Percentiles rank a stretch among this genome's conserved stretches.
Conservation (phyloP, 2,888 invertebrate species). For the Dryomyza anilis region DNA sequence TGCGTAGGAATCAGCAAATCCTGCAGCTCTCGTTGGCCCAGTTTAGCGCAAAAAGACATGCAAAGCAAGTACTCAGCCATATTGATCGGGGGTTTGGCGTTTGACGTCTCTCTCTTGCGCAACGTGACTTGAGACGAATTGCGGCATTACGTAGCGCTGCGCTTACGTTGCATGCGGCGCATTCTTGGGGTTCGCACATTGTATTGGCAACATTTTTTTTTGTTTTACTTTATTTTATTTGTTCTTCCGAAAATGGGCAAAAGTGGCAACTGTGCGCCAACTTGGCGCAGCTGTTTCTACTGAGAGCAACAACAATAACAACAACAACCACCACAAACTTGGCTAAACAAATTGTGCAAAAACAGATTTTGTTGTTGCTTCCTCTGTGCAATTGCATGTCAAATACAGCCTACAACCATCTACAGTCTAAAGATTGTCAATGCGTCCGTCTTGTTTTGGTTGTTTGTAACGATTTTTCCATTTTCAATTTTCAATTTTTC, state of each 20-base stretch:
- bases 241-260: conserved; percentile 14
- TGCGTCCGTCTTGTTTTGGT: background rate
- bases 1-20: too few relatives aligned
- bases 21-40: too few relatives aligned
- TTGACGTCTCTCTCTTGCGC: too few relatives aligned
- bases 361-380: conserved; percentile 15
- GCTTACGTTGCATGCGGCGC: conserved; percentile 2
- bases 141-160: conserved; percentile 4
- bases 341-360: conserved; percentile 11
- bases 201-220: background rate
- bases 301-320: conserved; percentile 8
- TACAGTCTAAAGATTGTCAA: conserved; percentile 9
- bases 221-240: background rate
- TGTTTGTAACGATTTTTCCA: conserved; percentile 23
- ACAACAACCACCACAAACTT: background rate
- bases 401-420: background rate
- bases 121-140: conserved; percentile 17
- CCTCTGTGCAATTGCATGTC: background rate
- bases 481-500: conserved; percentile 6
- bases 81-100: too few relatives aligned
- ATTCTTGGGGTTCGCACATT: background rate
- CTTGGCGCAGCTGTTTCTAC: background rate
- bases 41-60: too few relatives aligned
- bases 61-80: too few relatives aligned
- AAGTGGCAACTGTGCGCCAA: background rate